Evolutionary conservation across 2,113 vertebrate species (phyloP).

Genomic region (Chloropsis cyanopogon): DNA sequence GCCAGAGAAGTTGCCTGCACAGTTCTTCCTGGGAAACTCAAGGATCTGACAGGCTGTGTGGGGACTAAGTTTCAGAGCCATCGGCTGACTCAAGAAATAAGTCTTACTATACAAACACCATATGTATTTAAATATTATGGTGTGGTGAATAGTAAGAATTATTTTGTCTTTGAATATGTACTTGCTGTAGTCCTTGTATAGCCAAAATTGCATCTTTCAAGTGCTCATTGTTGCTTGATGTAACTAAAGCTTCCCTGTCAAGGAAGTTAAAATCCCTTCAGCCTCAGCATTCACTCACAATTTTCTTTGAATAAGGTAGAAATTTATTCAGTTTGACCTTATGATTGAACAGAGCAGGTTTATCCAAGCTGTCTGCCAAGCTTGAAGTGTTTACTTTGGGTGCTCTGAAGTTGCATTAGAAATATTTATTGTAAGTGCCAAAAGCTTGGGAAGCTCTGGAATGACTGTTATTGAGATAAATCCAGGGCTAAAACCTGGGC

Average conservation of each 20-base stretch:
- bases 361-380: neutral
- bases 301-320: constrained; percentile 25
- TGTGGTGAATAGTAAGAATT: neutral
- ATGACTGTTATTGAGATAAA: neutral
- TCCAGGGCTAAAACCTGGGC: neutral
- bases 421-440: neutral
- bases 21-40: neutral
- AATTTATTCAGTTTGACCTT: constrained; percentile 14
- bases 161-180: neutral
- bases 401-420: neutral
- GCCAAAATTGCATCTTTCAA: constrained; percentile 20
- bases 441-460: neutral
- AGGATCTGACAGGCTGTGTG: neutral
- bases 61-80: neutral
- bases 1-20: neutral
- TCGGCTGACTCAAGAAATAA: neutral
- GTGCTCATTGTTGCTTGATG: neutral
- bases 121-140: neutral
- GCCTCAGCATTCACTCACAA: neutral
- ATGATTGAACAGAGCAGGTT: constrained; percentile 19
- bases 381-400: neutral
- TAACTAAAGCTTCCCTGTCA: constrained; percentile 1
- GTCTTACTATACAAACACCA: neutral
- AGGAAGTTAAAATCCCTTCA: constrained; percentile 32
- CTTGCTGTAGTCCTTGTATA: neutral